These are phyloP conservation scores for Charanyca ferruginea DNA, from an alignment of 2,888 invertebrate genomes.

Conservation along the genomic window DNA sequence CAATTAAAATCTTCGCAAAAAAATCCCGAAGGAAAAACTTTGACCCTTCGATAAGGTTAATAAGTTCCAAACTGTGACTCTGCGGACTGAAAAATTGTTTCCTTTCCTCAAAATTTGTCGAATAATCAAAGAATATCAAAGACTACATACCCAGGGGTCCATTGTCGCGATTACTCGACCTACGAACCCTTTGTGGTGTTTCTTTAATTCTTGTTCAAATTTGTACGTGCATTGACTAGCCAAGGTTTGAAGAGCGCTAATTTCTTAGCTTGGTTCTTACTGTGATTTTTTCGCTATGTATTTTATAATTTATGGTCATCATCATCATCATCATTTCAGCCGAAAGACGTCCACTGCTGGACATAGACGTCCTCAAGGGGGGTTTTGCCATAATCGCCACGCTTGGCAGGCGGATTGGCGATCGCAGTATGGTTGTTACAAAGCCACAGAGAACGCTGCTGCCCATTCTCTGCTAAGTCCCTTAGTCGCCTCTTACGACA, in stretches of 20 bases:
- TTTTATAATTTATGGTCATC: too few species aligned
- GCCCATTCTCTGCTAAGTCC: too few species aligned
- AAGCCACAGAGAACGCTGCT: too few species aligned
- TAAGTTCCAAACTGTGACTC: conserved; percentile 58
- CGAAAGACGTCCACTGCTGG: too few species aligned
- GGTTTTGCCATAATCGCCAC: too few species aligned
- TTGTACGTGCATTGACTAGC: neutral
- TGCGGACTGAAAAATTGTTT: conserved; percentile 56
- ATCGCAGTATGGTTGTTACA: too few species aligned
- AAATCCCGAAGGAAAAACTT: conserved; percentile 53
- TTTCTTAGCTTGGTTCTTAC: neutral
- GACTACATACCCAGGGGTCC: conserved; percentile 48
- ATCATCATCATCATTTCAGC: too few species aligned
- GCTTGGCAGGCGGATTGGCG: too few species aligned
- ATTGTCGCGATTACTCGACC: conserved; percentile 52
- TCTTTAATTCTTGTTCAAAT: conserved; percentile 26
- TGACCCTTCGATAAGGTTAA: conserved; percentile 62
- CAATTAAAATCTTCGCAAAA: conserved; percentile 82
- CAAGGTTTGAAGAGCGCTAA: neutral
- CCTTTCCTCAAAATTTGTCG: conserved; percentile 57
- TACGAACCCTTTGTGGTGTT: conserved; percentile 54
- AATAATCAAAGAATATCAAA: conserved; percentile 60
- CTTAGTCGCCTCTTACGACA: too few species aligned
- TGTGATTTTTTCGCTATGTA: neutral
- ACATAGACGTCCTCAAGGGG: too few species aligned